Evolutionary conservation across 2,888 invertebrate genomes (phyloP).

Genomic region (Luperina testacea): DNA sequence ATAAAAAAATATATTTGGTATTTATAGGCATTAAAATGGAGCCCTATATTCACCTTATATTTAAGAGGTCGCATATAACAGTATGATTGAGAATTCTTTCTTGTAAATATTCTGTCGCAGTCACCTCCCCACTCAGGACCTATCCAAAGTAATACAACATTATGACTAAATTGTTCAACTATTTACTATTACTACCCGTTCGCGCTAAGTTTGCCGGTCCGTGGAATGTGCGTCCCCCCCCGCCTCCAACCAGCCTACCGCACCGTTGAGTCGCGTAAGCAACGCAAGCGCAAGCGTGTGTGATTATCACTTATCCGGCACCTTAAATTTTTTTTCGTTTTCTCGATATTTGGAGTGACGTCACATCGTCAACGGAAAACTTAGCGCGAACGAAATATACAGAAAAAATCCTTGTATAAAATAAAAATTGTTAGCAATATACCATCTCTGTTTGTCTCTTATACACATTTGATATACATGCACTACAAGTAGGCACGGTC

Average conservation of each 20-base stretch:
- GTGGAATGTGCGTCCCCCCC: not conserved
- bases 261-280: not conserved
- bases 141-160: conserved; percentile 60
- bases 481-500: conserved; percentile 33
- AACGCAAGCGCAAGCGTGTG: not conserved
- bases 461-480: conserved; percentile 56
- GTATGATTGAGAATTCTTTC: conserved; percentile 56
- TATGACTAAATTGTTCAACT: conserved; percentile 54
- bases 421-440: conserved; percentile 60
- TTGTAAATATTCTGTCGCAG: conserved; percentile 64
- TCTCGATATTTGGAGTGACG: not conserved
- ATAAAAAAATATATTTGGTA: conserved; percentile 58
- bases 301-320: not conserved
- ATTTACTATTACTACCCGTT: conserved; percentile 40
- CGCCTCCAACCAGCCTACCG: not conserved
- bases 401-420: conserved; percentile 60
- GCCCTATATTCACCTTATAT: conserved; percentile 54
- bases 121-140: conserved; percentile 61
- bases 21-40: conserved; percentile 44
- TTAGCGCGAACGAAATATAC: conserved; percentile 2
- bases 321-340: not conserved
- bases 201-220: not conserved
- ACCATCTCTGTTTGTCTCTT: conserved; percentile 36
- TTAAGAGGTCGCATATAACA: conserved; percentile 56
- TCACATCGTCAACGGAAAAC: not conserved